Evolutionary conservation across 2,113 vertebrate genomes (phyloP).

Genomic region (Mirza zaza): DNA sequence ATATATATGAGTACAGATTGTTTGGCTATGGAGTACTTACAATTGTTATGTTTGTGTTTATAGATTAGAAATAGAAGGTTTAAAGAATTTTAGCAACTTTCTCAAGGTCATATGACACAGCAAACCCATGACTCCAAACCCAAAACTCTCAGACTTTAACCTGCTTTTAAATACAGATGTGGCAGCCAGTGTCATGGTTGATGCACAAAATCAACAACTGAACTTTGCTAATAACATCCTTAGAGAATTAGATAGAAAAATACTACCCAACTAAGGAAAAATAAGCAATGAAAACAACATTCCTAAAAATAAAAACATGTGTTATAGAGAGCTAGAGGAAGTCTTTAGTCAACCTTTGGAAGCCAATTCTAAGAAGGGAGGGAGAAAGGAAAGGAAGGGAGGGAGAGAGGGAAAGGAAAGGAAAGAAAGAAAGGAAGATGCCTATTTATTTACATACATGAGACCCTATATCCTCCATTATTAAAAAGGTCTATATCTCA

Average conservation of each 20-base stretch:
- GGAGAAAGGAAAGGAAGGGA: fast-evolving
- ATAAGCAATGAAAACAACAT: not conserved
- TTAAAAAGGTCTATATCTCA: not conserved
- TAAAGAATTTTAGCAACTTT: not conserved
- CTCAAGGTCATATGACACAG: not conserved
- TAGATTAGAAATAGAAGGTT: not conserved
- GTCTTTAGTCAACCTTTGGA: not conserved
- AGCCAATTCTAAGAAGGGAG: not conserved
- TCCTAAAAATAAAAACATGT: not conserved
- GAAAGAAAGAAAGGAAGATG: not conserved
- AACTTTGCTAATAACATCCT: not conserved
- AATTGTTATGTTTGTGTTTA: not conserved
- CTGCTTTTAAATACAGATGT: not conserved
- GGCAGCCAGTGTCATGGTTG: not conserved
- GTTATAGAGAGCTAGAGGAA: not conserved
- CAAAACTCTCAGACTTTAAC: not conserved
- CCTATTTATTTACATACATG: not conserved
- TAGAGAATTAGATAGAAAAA: not conserved
- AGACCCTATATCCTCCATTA: not conserved
- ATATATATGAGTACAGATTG: not conserved
- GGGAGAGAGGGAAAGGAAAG: too few relatives aligned
- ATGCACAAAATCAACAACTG: not conserved
- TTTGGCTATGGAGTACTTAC: not conserved
- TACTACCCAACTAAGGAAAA: not conserved
- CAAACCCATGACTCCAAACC: not conserved